Conservation (phyloP, 2,797 vertebrate species). For the Adrianichthys oophorus region DNA sequence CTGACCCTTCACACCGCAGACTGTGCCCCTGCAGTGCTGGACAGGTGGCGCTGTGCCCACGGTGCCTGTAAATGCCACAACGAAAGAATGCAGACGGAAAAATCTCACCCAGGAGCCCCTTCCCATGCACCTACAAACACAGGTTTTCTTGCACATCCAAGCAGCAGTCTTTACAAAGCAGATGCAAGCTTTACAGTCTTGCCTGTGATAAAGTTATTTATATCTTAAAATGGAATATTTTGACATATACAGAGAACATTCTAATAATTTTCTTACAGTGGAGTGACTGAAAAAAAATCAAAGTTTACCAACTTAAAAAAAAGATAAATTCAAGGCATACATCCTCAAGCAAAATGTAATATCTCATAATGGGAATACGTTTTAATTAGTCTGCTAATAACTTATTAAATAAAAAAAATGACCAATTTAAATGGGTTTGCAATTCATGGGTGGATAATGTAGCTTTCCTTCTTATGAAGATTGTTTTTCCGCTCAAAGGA, state of each 20-base stretch:
- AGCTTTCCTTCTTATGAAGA: constrained; percentile 45
- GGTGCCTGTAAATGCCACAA: constrained; percentile 38
- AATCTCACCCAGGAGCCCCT: constrained; percentile 32
- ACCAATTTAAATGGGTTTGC: constrained; percentile 8
- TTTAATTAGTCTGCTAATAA: constrained; percentile 2
- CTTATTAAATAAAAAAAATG: constrained; percentile 20
- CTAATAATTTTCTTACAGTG: no score
- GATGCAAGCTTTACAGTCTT: constrained; percentile 5
- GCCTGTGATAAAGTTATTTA: constrained; percentile 2
- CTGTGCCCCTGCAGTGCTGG: constrained; percentile 73
- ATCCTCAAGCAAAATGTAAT: no score
- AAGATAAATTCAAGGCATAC: no score
- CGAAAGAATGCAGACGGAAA: constrained; percentile 17
- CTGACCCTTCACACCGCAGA: constrained; percentile 62
- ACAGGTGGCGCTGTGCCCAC: constrained; percentile 61
- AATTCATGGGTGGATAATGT: constrained; percentile 35
- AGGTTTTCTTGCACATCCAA: constrained; percentile 26
- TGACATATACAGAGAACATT: not conserved
- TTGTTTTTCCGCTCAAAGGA: constrained; percentile 51
- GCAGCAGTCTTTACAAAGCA: constrained; percentile 6
- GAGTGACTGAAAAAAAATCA: no score
- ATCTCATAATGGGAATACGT: constrained; percentile 1
- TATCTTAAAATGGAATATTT: not conserved
- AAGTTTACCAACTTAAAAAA: no score
- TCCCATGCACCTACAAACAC: constrained; percentile 6